Base-by-base conservation (phyloP, 2,113 vertebrate species). In the Phalacrocorax brasilianus region DNA sequence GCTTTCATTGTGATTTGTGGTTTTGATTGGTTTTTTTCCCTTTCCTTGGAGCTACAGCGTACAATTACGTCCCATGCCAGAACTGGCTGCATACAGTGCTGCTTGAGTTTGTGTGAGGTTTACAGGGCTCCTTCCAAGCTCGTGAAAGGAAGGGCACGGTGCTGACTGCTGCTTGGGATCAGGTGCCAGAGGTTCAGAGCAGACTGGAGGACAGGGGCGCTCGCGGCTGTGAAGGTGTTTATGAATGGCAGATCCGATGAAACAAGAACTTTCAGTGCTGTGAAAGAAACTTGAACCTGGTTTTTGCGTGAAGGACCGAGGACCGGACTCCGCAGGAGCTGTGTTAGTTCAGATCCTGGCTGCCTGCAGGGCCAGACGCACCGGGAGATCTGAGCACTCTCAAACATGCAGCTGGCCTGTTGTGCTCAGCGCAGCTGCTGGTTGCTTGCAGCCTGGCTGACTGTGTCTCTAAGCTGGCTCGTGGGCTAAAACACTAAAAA, bases 311-410 rank as follows among this genome's bases (percentile, higher is more conserved):
- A 12, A 40, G 63, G 70, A 12, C 14, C 32, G 19, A 72, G 71
- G 70, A 13, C 6, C 3, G 8, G 63, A 6, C 11, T 50, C 49
- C 1, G 6, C 3, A 6, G 81, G 80, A 45, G 20, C 19, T n/a
- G 67, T 5, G 44, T 24, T 11, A 44, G 44, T 40, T 75, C 75
- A 32, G 50, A 17, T 30, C 61, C 52, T n/a, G 47, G 49, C 58
- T 65, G 30, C 45, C 65, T 30, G 44, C 81, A 19, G 50, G 56
- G n/a, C 50, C 70, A 9, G 22, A 6, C 27, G 4, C n/a, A 8
- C 65, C 1, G 0, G 53, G 58, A 44, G 11, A 42, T 38, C 62
- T 0, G 9, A 12, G 58, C 6, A 4, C 45, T 27, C 50, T 1
- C 17, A 62, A 30, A 28, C 50, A 38, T 20, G 72, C 77, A 6